A percentile compares a stretch with the other conserved stretches of the same genome.
Conservation (phyloP, 2,113 vertebrate genomes). For the Oryzias javanicus region DNA sequence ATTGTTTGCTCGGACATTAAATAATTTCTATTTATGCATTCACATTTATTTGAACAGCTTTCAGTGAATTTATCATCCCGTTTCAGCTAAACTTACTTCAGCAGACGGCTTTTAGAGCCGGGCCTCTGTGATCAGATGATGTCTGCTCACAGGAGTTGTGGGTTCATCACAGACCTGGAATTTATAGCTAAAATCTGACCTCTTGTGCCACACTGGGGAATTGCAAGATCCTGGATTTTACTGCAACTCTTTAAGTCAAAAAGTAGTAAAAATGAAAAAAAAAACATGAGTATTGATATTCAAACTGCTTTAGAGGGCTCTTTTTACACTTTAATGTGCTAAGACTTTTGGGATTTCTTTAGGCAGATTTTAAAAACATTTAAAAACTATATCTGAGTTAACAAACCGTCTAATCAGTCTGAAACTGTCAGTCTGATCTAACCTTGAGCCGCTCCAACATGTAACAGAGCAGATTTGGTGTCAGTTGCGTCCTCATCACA, state of each 20-base stretch:
- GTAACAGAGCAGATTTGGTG: slow-evolving; percentile 10
- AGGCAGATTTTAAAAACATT: slow-evolving; percentile 19
- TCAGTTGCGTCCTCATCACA: slow-evolving; percentile 17
- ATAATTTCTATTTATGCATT: slow-evolving; percentile 11
- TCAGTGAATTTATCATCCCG: slow-evolving; percentile 74
- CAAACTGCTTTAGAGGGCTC: not conserved
- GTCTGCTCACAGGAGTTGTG: slow-evolving; percentile 23
- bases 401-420: slow-evolving; percentile 21
- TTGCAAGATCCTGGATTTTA: slow-evolving; percentile 38
- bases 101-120: slow-evolving; percentile 58
- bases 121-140: slow-evolving; percentile 54
- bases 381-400: not conserved
- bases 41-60: slow-evolving; percentile 60
- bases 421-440: slow-evolving; percentile 16
- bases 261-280: too few species aligned
- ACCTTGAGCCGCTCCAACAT: slow-evolving; percentile 3
- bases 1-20: too few species aligned
- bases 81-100: slow-evolving; percentile 69
- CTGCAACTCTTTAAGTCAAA: not conserved
- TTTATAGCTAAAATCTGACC: slow-evolving; percentile 75
- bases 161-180: slow-evolving; percentile 20
- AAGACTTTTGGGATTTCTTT: slow-evolving; percentile 29
- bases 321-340: slow-evolving; percentile 27
- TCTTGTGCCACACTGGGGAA: slow-evolving; percentile 69
- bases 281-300: too few species aligned